Evolutionary conservation across 2,888 invertebrate genomes (phyloP).

Genomic region (Stenotaenia linearis): DNA sequence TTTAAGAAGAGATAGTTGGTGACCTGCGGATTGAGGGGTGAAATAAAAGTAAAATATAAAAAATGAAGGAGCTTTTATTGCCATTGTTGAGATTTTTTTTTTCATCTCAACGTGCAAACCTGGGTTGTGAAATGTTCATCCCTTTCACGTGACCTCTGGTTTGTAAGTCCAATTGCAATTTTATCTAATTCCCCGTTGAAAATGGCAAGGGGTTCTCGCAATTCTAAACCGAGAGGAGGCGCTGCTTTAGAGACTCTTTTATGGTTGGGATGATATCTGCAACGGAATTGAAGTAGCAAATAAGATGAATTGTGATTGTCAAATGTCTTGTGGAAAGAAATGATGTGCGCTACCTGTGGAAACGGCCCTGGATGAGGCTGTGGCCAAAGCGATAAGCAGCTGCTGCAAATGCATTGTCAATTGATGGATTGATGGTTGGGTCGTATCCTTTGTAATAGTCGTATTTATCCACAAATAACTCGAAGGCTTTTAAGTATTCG

Average conservation of each 20-base stretch:
- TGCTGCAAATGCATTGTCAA: constrained; percentile 42
- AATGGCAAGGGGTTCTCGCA: constrained; percentile 31
- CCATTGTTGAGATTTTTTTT: not conserved
- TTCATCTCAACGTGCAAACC: constrained; percentile 22
- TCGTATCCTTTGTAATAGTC: constrained; percentile 41
- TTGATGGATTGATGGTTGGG: constrained; percentile 39
- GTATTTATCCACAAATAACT: constrained; percentile 38
- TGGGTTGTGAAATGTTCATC: constrained; percentile 36
- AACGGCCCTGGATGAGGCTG: constrained; percentile 34
- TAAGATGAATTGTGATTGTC: constrained; percentile 31
- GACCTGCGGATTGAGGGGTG: constrained; percentile 34
- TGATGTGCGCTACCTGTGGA: constrained; percentile 17
- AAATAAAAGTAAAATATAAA: not conserved
- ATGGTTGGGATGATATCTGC: constrained; percentile 24
- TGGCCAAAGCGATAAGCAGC: constrained; percentile 45
- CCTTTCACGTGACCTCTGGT: constrained; percentile 37
- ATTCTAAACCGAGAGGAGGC: constrained; percentile 29
- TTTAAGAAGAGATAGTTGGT: constrained; percentile 38
- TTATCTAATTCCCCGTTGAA: constrained; percentile 36
- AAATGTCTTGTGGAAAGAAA: not conserved
- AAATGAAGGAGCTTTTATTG: not conserved
- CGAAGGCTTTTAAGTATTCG: constrained; percentile 39
- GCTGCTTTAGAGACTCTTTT: not conserved
- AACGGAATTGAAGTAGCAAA: not conserved
- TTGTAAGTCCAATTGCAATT: constrained; percentile 37